A percentile compares a stretch with the other conserved stretches of the same genome.
These are phyloP conservation scores for Poeciliopsis turrubarensis DNA, from an alignment of 2,113 vertebrate genomes.

Conservation along the genomic window DNA sequence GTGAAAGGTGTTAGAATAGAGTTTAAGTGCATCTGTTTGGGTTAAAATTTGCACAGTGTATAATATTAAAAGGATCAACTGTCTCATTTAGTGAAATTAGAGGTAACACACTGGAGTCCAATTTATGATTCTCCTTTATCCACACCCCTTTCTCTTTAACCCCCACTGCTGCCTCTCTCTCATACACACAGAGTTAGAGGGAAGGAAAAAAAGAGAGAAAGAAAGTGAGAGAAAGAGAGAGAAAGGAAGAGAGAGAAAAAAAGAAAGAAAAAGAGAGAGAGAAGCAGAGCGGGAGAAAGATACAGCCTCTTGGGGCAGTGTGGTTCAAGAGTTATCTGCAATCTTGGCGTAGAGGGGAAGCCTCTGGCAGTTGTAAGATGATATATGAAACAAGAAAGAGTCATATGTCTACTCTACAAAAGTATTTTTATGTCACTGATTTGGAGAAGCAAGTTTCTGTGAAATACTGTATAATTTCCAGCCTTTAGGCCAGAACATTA, in stretches of 20 bases:
- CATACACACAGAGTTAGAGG: neutral
- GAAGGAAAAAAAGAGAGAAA: no score
- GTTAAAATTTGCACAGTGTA: slow-evolving; percentile 21
- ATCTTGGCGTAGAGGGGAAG: slow-evolving; percentile 3
- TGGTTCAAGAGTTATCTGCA: slow-evolving; percentile 24
- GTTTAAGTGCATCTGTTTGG: slow-evolving; percentile 1
- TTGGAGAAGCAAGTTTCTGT: neutral
- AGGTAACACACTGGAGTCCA: slow-evolving; percentile 17
- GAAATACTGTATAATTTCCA: slow-evolving; percentile 18
- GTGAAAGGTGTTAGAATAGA: slow-evolving; percentile 12
- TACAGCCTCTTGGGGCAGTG: slow-evolving; percentile 46
- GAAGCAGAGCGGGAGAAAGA: neutral
- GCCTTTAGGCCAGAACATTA: slow-evolving; percentile 1
- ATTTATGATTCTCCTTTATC: slow-evolving; percentile 27
- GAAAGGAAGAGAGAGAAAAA: neutral
- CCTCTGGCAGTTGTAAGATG: slow-evolving; percentile 27
- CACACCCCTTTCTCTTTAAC: neutral
- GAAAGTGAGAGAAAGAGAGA: no score
- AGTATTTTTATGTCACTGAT: neutral
- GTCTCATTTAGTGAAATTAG: slow-evolving; percentile 48
- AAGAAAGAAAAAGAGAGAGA: no score
- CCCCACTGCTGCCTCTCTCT: slow-evolving; percentile 1
- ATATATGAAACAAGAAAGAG: slow-evolving; percentile 21
- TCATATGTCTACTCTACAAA: slow-evolving; percentile 36
- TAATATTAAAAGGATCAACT: slow-evolving; percentile 38